phyloP scores from a whole-genome alignment of 2,797 vertebrate genomes.

The Smutsia gigantea region DNA sequence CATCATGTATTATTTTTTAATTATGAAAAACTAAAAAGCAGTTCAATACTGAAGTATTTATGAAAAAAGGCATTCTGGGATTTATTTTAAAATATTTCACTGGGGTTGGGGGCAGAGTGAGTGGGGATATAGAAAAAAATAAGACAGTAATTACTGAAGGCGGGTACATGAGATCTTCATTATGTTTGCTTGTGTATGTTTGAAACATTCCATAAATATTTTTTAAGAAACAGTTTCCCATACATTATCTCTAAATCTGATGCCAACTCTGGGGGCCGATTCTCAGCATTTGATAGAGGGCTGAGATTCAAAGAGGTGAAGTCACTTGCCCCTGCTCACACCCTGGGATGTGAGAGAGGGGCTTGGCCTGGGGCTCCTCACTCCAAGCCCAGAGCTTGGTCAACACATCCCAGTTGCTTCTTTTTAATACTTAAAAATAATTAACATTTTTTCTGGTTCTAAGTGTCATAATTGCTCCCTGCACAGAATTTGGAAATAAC shows the following conservation, averaged over 20 bases:
- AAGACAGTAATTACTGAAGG: constrained; percentile 3
- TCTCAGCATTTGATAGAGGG: background rate
- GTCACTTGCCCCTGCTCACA: background rate
- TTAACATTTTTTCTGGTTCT: constrained; percentile 43
- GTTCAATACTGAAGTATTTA: constrained; percentile 50
- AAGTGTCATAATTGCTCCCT: constrained; percentile 45
- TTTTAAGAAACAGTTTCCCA: background rate
- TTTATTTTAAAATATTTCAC: constrained; percentile 51
- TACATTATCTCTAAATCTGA: background rate
- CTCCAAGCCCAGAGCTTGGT: background rate
- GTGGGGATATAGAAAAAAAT: background rate
- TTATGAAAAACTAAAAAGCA: constrained; percentile 42
- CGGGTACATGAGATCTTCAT: background rate
- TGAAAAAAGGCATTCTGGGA: background rate
- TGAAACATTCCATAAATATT: constrained; percentile 39
- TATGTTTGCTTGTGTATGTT: constrained; percentile 27
- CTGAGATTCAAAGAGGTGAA: background rate
- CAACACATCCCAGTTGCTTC: background rate
- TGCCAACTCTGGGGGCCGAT: background rate
- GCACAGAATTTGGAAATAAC: constrained; percentile 46
- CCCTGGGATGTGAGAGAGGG: background rate
- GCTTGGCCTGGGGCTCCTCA: background rate
- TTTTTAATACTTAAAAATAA: constrained; percentile 62
- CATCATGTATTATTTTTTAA: constrained; percentile 42
- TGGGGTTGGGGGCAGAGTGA: background rate